A percentile compares a stretch with the other conserved stretches of the same genome.
These are phyloP conservation scores for Gila robusta DNA, from an alignment of 2,797 vertebrate genomes.

Conservation along the genomic window DNA sequence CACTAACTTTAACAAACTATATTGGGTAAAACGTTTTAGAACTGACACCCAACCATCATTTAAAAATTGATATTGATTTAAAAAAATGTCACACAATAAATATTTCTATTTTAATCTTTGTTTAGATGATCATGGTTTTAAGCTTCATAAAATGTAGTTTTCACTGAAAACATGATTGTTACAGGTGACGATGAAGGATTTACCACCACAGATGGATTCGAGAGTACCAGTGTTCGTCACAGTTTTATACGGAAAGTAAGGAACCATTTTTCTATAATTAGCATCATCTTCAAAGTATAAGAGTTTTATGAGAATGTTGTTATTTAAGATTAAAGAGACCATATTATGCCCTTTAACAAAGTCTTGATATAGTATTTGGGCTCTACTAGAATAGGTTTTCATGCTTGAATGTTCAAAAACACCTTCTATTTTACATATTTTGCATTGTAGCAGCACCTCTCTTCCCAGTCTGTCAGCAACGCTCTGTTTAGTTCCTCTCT, in stretches of 20 bases:
- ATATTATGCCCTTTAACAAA: not conserved
- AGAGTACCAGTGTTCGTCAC: slow-evolving; percentile 85
- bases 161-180: not conserved
- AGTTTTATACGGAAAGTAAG: slow-evolving; percentile 90
- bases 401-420: not conserved
- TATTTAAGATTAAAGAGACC: not conserved
- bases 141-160: not conserved
- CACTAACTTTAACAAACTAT: not conserved
- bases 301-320: not conserved
- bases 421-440: not conserved
- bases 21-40: not conserved
- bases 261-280: not conserved
- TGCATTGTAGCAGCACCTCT: not conserved
- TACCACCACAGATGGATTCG: slow-evolving; percentile 78
- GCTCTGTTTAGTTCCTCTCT: not conserved
- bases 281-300: not conserved
- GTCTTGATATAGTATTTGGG: not conserved
- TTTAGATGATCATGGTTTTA: not conserved
- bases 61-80: not conserved
- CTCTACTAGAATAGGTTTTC: not conserved
- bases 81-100: not conserved
- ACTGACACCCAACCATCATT: not conserved
- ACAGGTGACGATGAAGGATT: slow-evolving; percentile 76
- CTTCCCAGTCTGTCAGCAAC: not conserved
- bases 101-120: not conserved